These are phyloP conservation scores for Drosophila parabipectinata DNA, from an alignment of 1,140 invertebrate genomes.

Conservation along the genomic window DNA sequence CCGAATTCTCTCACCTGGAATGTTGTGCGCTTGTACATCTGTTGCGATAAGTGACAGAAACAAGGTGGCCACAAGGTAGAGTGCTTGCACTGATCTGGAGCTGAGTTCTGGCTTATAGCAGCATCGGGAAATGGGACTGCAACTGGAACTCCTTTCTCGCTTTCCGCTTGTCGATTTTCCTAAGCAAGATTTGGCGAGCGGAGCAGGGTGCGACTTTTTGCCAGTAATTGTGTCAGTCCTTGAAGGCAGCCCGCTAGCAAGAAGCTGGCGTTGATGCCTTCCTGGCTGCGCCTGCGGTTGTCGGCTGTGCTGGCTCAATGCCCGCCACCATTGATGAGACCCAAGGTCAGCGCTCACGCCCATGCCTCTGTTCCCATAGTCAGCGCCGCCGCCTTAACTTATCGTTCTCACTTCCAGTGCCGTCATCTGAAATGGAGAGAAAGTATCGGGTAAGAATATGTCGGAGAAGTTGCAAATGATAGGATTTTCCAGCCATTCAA, in stretches of 20 bases:
- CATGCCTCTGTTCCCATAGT: slow-evolving; percentile 93
- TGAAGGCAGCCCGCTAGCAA: slow-evolving; percentile 17
- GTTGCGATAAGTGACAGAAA: slow-evolving; percentile 59
- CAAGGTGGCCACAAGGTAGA: slow-evolving; percentile 61
- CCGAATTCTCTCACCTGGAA: slow-evolving; percentile 59
- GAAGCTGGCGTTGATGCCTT: slow-evolving; percentile 5
- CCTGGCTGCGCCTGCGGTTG: slow-evolving; percentile 42
- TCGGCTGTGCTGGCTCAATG: slow-evolving; percentile 76
- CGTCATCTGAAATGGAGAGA: slow-evolving; percentile 85
- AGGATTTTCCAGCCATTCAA: too few species aligned
- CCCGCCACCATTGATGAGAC: slow-evolving; percentile 88
- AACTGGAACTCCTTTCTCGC: slow-evolving; percentile 31
- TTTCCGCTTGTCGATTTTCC: slow-evolving; percentile 66
- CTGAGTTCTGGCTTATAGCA: slow-evolving; percentile 2
- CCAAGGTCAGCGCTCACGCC: slow-evolving; percentile 89
- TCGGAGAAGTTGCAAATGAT: too few species aligned
- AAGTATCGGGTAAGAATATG: too few species aligned
- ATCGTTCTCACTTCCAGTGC: slow-evolving; percentile 88
- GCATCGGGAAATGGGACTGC: not conserved
- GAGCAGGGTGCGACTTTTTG: slow-evolving; percentile 40
- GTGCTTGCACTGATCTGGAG: slow-evolving; percentile 20
- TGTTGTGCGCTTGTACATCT: slow-evolving; percentile 71
- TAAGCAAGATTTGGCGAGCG: slow-evolving; percentile 61
- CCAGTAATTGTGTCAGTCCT: slow-evolving; percentile 33
- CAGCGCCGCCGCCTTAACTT: slow-evolving; percentile 86